phyloP scores from a whole-genome alignment of 1,140 invertebrate genomes.

The Ostrea edulis region DNA sequence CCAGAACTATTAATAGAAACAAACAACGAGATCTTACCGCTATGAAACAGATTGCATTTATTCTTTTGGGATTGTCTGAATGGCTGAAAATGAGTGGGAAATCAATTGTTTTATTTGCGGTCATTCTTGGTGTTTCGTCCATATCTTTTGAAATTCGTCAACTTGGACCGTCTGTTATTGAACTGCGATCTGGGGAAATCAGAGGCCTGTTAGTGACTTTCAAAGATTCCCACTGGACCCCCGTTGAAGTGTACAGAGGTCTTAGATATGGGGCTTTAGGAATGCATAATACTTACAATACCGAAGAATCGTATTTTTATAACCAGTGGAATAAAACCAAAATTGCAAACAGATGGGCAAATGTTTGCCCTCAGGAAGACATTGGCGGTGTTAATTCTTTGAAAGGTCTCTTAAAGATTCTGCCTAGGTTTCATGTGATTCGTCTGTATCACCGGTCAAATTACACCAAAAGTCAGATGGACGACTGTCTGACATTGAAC shows the following conservation, averaged over 20 bases:
- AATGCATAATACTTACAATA: neutral
- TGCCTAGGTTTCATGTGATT: neutral
- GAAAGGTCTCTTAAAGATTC: neutral
- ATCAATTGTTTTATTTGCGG: neutral
- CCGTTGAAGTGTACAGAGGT: conserved; percentile 17
- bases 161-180: neutral
- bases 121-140: neutral
- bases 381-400: neutral
- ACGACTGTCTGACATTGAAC: conserved; percentile 20
- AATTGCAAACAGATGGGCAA: neutral
- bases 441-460: conserved; percentile 14
- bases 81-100: neutral
- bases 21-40: conserved; percentile 28
- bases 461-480: conserved; percentile 3
- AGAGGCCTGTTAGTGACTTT: neutral
- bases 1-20: conserved; percentile 15
- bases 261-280: neutral
- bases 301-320: neutral
- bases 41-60: conserved; percentile 23
- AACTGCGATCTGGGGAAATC: neutral
- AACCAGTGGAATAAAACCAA: conserved; percentile 27
- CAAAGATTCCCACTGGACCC: neutral
- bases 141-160: conserved; percentile 24
- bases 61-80: conserved; percentile 26
- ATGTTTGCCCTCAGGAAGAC: neutral